phyloP scores from a whole-genome alignment of 2,113 vertebrate genomes.

The Ceuthmochares aereus region DNA sequence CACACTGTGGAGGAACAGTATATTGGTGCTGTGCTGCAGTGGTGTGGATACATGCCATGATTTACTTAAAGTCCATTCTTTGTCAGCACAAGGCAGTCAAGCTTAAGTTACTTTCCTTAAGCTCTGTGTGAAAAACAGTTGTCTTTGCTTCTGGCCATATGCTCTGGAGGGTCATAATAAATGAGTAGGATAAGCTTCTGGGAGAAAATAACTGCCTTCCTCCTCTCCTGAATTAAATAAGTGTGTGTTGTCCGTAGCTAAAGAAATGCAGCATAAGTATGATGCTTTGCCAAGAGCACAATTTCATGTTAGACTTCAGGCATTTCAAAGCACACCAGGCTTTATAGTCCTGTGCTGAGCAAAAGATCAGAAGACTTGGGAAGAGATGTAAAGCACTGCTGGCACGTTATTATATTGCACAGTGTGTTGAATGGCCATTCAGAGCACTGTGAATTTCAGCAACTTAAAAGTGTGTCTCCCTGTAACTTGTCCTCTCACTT shows the following conservation, averaged over 20 bases:
- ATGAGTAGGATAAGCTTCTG: neutral
- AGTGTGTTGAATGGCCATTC: neutral
- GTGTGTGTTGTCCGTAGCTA: neutral
- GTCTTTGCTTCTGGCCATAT: neutral
- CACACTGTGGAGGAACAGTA: fast-evolving
- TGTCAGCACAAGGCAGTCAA: neutral
- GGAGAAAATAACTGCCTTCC: neutral
- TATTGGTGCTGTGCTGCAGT: neutral
- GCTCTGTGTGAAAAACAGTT: neutral
- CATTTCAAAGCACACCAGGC: neutral
- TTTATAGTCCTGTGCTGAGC: neutral
- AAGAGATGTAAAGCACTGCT: neutral
- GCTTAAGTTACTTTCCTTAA: conserved; percentile 21
- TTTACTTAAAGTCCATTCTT: neutral
- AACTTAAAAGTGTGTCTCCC: neutral
- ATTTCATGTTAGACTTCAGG: neutral
- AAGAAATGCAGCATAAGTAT: neutral
- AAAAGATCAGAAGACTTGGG: neutral
- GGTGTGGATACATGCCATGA: neutral
- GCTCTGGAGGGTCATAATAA: neutral
- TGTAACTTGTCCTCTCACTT: neutral
- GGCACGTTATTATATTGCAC: neutral
- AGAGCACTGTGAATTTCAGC: neutral
- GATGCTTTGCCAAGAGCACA: neutral
- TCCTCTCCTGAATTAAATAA: neutral